phyloP scores from a whole-genome alignment of 2,113 vertebrate genomes.

The Trogon melanurus region DNA sequence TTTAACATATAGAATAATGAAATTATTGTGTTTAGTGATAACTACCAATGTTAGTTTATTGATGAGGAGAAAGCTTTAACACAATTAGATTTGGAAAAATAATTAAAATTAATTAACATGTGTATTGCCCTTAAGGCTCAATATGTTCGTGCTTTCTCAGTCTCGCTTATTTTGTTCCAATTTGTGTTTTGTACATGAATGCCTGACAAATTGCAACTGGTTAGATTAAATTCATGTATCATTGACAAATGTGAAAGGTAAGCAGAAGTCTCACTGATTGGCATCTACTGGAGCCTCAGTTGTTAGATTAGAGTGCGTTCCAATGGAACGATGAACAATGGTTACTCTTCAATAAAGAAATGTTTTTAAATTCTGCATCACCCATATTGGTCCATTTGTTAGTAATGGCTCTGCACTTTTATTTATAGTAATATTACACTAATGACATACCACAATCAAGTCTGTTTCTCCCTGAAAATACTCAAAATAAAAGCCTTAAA shows the following conservation, averaged over 20 bases:
- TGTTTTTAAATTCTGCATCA: background rate
- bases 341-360: conserved; percentile 3
- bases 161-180: background rate
- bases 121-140: background rate
- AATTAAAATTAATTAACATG: background rate
- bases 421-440: conserved; percentile 2
- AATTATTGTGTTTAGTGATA: background rate
- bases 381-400: conserved; percentile 19
- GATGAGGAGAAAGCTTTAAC: background rate
- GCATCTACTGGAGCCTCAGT: background rate
- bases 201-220: background rate
- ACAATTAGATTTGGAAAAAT: background rate
- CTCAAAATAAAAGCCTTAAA: conserved; percentile 36
- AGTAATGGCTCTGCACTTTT: conserved; percentile 7
- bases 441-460: background rate
- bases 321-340: background rate
- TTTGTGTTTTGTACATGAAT: background rate
- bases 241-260: conserved; percentile 16
- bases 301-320: background rate
- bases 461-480: conserved; percentile 33
- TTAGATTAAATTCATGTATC: background rate
- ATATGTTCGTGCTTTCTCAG: background rate
- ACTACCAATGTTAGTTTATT: background rate
- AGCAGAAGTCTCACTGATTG: background rate
- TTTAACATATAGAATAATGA: background rate